Evolutionary conservation across 2,113 vertebrate species (phyloP).

Genomic region (Balaeniceps rex): DNA sequence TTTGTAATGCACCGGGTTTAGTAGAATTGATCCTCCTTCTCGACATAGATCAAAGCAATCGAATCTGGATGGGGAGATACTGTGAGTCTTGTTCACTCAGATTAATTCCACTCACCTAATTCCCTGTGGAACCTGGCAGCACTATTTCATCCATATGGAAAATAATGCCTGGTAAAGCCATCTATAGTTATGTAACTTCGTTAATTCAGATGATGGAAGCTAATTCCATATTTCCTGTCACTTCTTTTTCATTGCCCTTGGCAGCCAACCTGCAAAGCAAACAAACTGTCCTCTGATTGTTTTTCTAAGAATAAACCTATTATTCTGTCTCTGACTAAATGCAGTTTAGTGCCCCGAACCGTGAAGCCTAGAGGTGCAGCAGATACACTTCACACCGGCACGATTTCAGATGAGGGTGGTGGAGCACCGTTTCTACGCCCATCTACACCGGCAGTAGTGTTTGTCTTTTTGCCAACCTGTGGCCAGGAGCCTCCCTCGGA

Average conservation of each 20-base stretch:
- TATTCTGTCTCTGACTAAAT: neutral
- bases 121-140: neutral
- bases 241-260: neutral
- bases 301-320: neutral
- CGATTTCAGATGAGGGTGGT: neutral
- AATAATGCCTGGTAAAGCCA: neutral
- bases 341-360: neutral
- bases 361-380: neutral
- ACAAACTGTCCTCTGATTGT: neutral
- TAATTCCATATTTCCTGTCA: neutral
- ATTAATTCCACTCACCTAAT: neutral
- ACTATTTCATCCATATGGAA: neutral
- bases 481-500: neutral
- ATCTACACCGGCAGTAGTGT: fast-evolving
- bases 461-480: neutral
- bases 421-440: neutral
- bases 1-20: neutral
- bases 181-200: neutral
- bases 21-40: neutral
- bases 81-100: neutral
- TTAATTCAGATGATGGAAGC: neutral
- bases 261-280: neutral
- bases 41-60: neutral
- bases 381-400: fast-evolving
- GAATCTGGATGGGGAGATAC: neutral